Percentiles rank a stretch among this genome's conserved stretches.
Evolutionary conservation across 1,140 invertebrate species (phyloP).

Genomic region (Helicoverpa armigera): DNA sequence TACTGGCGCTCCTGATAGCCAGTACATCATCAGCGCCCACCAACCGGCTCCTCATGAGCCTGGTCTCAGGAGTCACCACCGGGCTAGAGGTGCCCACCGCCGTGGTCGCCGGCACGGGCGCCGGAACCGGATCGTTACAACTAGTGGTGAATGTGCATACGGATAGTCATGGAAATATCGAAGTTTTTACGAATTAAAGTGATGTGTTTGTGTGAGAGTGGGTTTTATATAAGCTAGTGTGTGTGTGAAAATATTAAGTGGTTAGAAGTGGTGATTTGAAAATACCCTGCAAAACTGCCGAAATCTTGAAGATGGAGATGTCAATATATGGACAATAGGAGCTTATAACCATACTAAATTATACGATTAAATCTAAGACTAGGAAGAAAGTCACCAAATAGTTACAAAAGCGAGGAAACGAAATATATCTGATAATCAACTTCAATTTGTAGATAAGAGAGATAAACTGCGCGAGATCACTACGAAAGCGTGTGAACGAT

Average conservation of each 20-base stretch:
- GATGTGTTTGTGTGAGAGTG: not conserved
- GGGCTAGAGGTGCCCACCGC: conserved; percentile 76
- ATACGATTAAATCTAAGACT: no score
- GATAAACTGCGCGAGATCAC: not conserved
- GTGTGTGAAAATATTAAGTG: not conserved
- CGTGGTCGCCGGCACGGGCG: conserved; percentile 68
- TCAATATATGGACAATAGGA: no score
- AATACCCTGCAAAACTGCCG: not conserved
- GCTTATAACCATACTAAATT: not conserved
- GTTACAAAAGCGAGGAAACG: not conserved
- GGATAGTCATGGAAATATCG: conserved; percentile 79
- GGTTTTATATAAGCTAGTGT: not conserved
- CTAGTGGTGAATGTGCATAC: conserved; percentile 79
- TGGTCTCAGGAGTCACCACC: conserved; percentile 72
- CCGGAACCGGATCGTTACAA: conserved; percentile 71
- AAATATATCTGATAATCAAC: not conserved
- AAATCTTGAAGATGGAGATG: no score
- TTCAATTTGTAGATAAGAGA: conserved; percentile 8
- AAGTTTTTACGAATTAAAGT: conserved; percentile 71
- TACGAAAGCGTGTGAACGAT: conserved; percentile 12
- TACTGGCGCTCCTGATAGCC: conserved; percentile 59
- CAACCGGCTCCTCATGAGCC: conserved; percentile 50
- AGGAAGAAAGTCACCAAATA: not conserved
- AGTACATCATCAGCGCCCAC: conserved; percentile 63
- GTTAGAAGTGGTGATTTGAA: not conserved